These are phyloP conservation scores for Cisticola juncidis DNA, from an alignment of 2,113 vertebrate genomes.

Conservation along the genomic window DNA sequence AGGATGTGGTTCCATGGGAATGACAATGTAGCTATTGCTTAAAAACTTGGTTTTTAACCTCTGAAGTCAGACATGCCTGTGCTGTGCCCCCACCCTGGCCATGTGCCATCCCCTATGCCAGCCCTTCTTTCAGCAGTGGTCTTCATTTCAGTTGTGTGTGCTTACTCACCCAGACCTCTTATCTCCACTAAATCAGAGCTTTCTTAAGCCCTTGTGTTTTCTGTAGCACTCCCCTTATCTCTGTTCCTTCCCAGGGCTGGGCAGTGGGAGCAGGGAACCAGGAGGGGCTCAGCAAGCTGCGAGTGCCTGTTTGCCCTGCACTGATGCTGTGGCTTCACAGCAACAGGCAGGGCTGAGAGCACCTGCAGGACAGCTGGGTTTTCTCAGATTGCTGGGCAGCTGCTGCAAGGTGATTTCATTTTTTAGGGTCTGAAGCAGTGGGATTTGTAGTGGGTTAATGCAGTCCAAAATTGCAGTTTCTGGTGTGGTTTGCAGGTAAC, in stretches of 20 bases:
- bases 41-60: not conserved
- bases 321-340: not conserved
- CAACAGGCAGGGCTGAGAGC: not conserved
- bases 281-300: not conserved
- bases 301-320: not conserved
- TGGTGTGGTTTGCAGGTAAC: not conserved
- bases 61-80: not conserved
- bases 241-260: constrained; percentile 13
- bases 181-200: constrained; percentile 36
- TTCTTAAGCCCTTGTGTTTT: constrained; percentile 36
- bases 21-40: not conserved
- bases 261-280: not conserved
- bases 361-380: not conserved
- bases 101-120: not conserved
- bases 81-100: not conserved
- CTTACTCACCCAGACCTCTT: constrained; percentile 8
- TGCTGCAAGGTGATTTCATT: not conserved
- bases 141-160: not conserved
- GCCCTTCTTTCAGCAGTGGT: not conserved
- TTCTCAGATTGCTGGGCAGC: not conserved
- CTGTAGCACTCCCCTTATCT: constrained; percentile 51
- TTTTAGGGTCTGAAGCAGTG: not conserved
- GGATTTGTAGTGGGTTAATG: not conserved
- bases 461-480: not conserved
- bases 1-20: not conserved